Evolutionary conservation across 2,888 invertebrate species (phyloP).

Genomic region (Habroteleia sp.): DNA sequence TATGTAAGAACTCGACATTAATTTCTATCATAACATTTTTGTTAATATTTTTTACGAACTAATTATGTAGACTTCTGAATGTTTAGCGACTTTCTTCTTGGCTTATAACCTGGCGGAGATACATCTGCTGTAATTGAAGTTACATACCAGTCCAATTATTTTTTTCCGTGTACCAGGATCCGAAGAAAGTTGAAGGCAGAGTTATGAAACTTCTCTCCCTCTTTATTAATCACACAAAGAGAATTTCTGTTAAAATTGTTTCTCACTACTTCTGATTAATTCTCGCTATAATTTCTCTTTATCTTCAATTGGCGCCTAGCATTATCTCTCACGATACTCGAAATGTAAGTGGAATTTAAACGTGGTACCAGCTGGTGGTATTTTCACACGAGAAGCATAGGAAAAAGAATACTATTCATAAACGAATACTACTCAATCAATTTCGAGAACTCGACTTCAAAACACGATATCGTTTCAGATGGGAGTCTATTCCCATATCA

Average conservation of each 20-base stretch:
- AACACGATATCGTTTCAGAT: neutral
- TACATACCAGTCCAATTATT: constrained; percentile 24
- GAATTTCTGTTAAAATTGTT: constrained; percentile 17
- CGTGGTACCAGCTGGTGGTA: neutral
- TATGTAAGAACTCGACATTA: constrained; percentile 3
- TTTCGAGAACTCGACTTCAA: neutral
- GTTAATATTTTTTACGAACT: neutral
- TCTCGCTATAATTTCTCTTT: constrained; percentile 18
- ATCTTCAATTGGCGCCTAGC: constrained; percentile 12
- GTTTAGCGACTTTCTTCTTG: constrained; percentile 25
- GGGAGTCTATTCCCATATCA: no score
- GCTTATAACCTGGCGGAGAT: constrained; percentile 6
- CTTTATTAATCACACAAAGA: constrained; percentile 8
- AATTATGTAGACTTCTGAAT: constrained; percentile 23
- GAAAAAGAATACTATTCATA: neutral
- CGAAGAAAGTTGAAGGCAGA: constrained; percentile 25
- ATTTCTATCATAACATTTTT: constrained; percentile 15
- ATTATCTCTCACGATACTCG: constrained; percentile 10
- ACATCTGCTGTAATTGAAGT: constrained; percentile 25
- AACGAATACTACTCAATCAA: no score
- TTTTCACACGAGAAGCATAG: neutral
- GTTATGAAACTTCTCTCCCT: constrained; percentile 29
- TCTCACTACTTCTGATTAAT: constrained; percentile 7
- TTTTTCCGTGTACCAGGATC: constrained; percentile 11
- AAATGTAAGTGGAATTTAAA: neutral